These are phyloP conservation scores for Pangasianodon hypophthalmus DNA, from an alignment of 2,113 vertebrate genomes.

Conservation along the genomic window DNA sequence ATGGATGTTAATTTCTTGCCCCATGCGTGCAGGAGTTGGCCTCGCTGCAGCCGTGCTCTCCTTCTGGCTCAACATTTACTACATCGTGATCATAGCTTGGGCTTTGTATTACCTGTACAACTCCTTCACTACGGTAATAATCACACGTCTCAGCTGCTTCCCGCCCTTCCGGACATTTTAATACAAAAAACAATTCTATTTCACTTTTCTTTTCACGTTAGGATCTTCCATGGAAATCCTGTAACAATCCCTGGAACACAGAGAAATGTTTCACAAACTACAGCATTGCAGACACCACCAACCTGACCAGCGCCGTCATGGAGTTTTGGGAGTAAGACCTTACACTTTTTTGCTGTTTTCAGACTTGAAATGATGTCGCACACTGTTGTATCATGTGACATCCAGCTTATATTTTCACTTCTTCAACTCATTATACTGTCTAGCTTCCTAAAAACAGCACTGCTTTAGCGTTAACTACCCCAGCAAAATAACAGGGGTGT, in stretches of 20 bases:
- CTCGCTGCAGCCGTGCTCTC: conserved; percentile 94
- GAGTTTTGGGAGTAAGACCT: conserved; percentile 98
- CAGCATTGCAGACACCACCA: conserved; percentile 85
- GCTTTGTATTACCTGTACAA: conserved; percentile 98
- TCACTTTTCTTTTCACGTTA: conserved; percentile 56
- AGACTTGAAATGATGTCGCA: neutral
- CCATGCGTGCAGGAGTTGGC: conserved; percentile 82
- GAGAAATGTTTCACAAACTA: conserved; percentile 96
- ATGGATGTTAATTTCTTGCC: neutral
- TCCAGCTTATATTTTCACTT: neutral
- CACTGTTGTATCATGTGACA: neutral
- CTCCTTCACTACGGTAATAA: conserved; percentile 93
- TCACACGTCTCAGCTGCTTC: neutral
- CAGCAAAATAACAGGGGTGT: neutral
- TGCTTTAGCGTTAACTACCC: neutral
- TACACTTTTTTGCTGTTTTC: neutral
- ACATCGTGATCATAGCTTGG: conserved; percentile 98
- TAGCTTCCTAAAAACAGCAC: neutral
- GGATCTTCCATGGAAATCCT: conserved; percentile 94
- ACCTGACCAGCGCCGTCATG: conserved; percentile 91
- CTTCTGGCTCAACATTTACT: conserved; percentile 99
- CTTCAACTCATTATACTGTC: neutral
- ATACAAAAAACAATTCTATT: neutral
- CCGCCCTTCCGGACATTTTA: neutral
- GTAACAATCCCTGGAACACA: conserved; percentile 95